Evolutionary conservation across 2,113 vertebrate species (phyloP), one percentile per base, ranked within the genome.

Genomic region (Mystacornis crossleyi): DNA sequence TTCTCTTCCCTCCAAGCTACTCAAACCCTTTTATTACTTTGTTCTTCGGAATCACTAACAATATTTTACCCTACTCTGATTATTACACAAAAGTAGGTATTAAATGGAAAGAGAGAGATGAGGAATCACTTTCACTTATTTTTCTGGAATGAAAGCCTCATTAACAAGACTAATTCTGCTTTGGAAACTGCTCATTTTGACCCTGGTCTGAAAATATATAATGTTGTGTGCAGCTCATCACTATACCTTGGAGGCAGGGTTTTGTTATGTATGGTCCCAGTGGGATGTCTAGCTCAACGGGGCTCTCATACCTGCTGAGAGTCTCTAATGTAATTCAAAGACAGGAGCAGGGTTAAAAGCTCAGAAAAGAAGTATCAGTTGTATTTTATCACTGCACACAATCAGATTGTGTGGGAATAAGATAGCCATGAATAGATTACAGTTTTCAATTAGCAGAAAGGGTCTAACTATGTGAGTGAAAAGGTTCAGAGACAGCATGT

Each of bases 1-100:
- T 95, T 92, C 29, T 57, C 47, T 93, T 78, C 47, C 83, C 91
- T 92, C 60, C 38, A 86, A 93, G 91, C 64, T 92, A 92, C 89
- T 89, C 75, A 93, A 91, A 86, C 64, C 64, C 82, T 92, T 96
- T 93, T 89, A 92, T 95, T 77, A 93, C 79, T 93, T 93, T 86
- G 38, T 89, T 91, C 72, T 93, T 95, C 64, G 83, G 91, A 92
- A 91, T 92, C 75, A 43, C 83, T 89, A 78, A 83, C 67, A 86
- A 58, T 89, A 89, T 92, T 95, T 96, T 84, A 95, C 43, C 36
- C 64, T 77, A 50, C 75, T 92, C 47, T 78, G 86, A 84, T 95
- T 64, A 66, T 95, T 86, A 86, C 60, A 78, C 40, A 83, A 62
- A 93, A 86, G 67, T 70, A 90, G 83, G 86, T 91, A 86, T 92